phyloP scores from a whole-genome alignment of 2,888 invertebrate species.

The Piscicola geometra region DNA sequence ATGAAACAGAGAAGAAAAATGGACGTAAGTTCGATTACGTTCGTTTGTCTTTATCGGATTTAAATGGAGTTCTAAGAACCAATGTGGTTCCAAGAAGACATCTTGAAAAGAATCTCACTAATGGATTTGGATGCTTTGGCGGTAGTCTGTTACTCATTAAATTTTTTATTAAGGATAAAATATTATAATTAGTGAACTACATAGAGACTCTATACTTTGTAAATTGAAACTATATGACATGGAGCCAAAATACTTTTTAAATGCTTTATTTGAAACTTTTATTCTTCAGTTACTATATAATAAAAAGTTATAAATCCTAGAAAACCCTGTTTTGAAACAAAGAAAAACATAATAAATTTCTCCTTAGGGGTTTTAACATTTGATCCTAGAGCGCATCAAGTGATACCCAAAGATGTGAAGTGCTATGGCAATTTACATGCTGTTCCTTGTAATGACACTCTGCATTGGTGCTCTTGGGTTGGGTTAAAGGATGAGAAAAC shows the following conservation, averaged over 20 bases:
- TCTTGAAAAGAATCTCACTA: slow-evolving; percentile 13
- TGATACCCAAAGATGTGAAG: background rate
- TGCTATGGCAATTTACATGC: background rate
- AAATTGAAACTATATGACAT: too few species aligned
- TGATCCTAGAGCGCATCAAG: background rate
- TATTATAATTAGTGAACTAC: too few species aligned
- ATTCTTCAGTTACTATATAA: too few species aligned
- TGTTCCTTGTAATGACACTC: background rate
- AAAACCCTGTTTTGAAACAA: too few species aligned
- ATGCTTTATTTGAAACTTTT: too few species aligned
- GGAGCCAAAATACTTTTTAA: too few species aligned
- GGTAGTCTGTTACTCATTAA: too few species aligned
- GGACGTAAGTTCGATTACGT: slow-evolving; percentile 36
- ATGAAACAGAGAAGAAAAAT: background rate
- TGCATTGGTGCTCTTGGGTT: too few species aligned
- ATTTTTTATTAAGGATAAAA: too few species aligned
- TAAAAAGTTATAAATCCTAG: too few species aligned
- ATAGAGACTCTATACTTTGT: too few species aligned
- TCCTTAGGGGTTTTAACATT: background rate
- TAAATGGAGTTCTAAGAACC: slow-evolving; percentile 35
- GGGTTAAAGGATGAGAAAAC: too few species aligned
- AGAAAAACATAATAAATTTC: background rate
- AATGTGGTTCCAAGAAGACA: slow-evolving; percentile 34
- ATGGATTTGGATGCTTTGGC: slow-evolving; percentile 34
- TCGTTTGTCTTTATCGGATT: slow-evolving; percentile 35